A percentile compares a stretch with the other conserved stretches of the same genome.
These are phyloP conservation scores for Siphamia tubifer DNA, from an alignment of 2,113 vertebrate species.

Conservation along the genomic window DNA sequence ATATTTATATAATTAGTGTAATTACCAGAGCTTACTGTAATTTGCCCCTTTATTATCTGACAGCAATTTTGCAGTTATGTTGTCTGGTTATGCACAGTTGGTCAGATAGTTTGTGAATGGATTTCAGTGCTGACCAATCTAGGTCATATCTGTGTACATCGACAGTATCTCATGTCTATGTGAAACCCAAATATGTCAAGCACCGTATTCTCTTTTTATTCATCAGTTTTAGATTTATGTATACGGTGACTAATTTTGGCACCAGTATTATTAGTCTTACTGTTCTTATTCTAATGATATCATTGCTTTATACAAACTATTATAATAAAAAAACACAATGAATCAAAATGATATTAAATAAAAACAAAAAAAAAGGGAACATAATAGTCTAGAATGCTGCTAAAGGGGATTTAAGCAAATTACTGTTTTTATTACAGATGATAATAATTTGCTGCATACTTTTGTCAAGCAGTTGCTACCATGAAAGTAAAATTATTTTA, in stretches of 20 bases:
- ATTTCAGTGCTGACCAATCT: constrained; percentile 28
- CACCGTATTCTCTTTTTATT: neutral
- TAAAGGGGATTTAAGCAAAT: neutral
- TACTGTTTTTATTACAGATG: neutral
- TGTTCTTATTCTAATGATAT: neutral
- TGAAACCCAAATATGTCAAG: neutral
- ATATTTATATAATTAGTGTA: neutral
- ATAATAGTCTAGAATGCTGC: neutral
- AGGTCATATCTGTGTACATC: constrained; percentile 30
- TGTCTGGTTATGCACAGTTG: constrained; percentile 9
- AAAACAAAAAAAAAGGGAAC: neutral
- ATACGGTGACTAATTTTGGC: neutral
- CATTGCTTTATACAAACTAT: neutral
- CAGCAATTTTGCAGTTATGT: neutral
- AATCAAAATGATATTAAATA: neutral
- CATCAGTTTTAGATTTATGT: neutral
- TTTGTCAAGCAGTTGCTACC: neutral
- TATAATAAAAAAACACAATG: too few species aligned
- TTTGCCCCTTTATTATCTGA: neutral
- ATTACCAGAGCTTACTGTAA: neutral
- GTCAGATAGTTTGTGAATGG: neutral
- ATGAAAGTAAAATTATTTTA: neutral
- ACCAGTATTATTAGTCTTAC: neutral
- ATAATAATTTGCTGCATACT: neutral
- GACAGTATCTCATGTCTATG: neutral